A percentile compares a stretch with the other conserved stretches of the same genome.
Evolutionary conservation across 1,140 invertebrate species (phyloP).

Genomic region (Harpegnathos saltator): DNA sequence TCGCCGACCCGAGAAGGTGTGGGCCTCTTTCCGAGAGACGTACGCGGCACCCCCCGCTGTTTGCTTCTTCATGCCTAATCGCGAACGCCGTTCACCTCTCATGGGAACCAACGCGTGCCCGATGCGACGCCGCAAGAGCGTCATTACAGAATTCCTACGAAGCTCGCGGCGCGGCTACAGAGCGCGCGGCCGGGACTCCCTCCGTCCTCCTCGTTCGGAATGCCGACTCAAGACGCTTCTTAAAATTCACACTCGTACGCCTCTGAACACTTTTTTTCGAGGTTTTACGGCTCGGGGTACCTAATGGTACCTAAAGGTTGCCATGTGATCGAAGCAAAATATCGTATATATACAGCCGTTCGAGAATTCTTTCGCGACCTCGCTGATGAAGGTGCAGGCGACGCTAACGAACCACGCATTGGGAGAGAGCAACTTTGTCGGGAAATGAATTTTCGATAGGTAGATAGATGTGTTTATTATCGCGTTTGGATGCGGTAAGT

Average conservation of each 20-base stretch:
- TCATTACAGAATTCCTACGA: constrained; percentile 58
- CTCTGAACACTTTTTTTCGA: background rate
- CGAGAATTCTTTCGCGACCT: no score
- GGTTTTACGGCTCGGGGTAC: background rate
- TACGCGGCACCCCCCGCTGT: constrained; percentile 76
- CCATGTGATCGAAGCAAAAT: no score
- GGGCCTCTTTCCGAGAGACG: constrained; percentile 71
- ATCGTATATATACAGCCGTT: no score
- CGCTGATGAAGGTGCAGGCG: no score
- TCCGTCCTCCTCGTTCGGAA: background rate
- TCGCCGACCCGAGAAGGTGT: constrained; percentile 69
- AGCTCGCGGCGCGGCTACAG: constrained; percentile 4
- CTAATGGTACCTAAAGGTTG: no score
- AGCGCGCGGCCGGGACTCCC: no score
- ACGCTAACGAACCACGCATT: no score
- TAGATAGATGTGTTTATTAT: no score
- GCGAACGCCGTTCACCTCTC: constrained; percentile 67
- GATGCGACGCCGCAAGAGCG: constrained; percentile 67
- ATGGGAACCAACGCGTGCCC: constrained; percentile 76
- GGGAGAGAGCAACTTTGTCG: constrained; percentile 34
- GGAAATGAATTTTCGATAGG: background rate
- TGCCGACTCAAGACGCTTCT: background rate
- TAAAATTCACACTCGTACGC: constrained; percentile 9
- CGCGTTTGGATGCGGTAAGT: no score
- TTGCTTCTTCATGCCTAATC: constrained; percentile 81